A percentile compares a stretch with the other conserved stretches of the same genome.
phyloP scores from a whole-genome alignment of 2,888 invertebrate genomes.

The Bombylius discolor region DNA sequence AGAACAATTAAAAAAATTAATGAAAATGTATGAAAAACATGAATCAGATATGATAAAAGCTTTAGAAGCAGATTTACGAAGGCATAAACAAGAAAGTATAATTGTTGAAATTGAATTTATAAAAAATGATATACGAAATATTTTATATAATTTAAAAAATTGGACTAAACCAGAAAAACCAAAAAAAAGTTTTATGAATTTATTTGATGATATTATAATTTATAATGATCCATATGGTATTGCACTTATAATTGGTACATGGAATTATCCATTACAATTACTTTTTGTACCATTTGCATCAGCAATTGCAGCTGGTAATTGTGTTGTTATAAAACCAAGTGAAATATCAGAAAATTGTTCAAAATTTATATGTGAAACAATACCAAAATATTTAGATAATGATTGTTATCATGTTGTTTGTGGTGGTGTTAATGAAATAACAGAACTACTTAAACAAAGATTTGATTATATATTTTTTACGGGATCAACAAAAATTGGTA shows the following conservation, averaged over 20 bases:
- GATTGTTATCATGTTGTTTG: conserved; percentile 68
- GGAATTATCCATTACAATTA: conserved; percentile 93
- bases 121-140: conserved; percentile 60
- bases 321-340: conserved; percentile 86
- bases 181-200: conserved; percentile 52
- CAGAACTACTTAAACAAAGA: conserved; percentile 68
- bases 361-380: conserved; percentile 52
- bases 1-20: conserved; percentile 61
- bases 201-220: conserved; percentile 60
- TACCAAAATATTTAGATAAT: conserved; percentile 80
- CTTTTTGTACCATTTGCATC: conserved; percentile 65
- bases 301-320: conserved; percentile 89
- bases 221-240: conserved; percentile 86
- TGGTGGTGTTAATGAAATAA: conserved; percentile 77
- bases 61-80: conserved; percentile 64
- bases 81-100: conserved; percentile 64
- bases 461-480: conserved; percentile 94
- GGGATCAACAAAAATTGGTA: conserved; percentile 74
- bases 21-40: conserved; percentile 71
- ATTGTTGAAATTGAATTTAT: conserved; percentile 66
- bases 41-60: conserved; percentile 57
- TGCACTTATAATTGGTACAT: conserved; percentile 77
- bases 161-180: conserved; percentile 70
- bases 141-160: conserved; percentile 55
- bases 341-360: conserved; percentile 68